phyloP scores from a whole-genome alignment of 2,888 invertebrate species.

The Cotesia congregata region DNA sequence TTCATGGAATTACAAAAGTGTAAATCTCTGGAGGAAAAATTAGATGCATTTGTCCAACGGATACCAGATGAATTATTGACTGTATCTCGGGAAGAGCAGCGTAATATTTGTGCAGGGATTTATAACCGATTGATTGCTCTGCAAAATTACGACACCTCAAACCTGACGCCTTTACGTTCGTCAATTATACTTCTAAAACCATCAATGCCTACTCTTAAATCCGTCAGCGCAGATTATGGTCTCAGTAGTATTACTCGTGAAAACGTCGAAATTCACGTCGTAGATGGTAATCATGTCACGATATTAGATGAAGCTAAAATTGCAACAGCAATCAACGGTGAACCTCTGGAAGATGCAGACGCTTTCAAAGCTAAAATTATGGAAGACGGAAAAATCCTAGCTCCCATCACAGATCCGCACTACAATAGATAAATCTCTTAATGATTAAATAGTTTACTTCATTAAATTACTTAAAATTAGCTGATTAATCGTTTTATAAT shows the following conservation, averaged over 20 bases:
- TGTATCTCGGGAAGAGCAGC: conserved; percentile 69
- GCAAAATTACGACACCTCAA: conserved; percentile 70
- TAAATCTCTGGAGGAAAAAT: conserved; percentile 74
- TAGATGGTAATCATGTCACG: conserved; percentile 82
- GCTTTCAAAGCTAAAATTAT: conserved; percentile 56
- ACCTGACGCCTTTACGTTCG: conserved; percentile 73
- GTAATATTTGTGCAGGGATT: conserved; percentile 67
- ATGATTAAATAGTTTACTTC: conserved; percentile 21
- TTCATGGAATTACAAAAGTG: conserved; percentile 71
- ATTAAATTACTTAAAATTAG: not conserved
- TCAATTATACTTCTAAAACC: conserved; percentile 77
- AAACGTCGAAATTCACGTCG: conserved; percentile 74
- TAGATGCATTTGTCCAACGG: conserved; percentile 71
- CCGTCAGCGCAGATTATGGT: conserved; percentile 78
- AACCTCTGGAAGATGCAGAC: conserved; percentile 58
- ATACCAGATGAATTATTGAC: conserved; percentile 65
- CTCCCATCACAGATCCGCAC: conserved; percentile 44
- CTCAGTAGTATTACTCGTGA: conserved; percentile 73
- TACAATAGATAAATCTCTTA: conserved; percentile 39
- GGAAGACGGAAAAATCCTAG: conserved; percentile 51
- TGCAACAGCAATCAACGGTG: conserved; percentile 68
- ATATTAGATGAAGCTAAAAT: conserved; percentile 78
- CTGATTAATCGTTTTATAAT: not conserved
- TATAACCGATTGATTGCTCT: conserved; percentile 75
- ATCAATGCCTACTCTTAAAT: conserved; percentile 73